Percentiles rank a stretch among this genome's conserved stretches.
phyloP scores from a whole-genome alignment of 1,140 invertebrate genomes.

The Cataglyphis hispanica region DNA sequence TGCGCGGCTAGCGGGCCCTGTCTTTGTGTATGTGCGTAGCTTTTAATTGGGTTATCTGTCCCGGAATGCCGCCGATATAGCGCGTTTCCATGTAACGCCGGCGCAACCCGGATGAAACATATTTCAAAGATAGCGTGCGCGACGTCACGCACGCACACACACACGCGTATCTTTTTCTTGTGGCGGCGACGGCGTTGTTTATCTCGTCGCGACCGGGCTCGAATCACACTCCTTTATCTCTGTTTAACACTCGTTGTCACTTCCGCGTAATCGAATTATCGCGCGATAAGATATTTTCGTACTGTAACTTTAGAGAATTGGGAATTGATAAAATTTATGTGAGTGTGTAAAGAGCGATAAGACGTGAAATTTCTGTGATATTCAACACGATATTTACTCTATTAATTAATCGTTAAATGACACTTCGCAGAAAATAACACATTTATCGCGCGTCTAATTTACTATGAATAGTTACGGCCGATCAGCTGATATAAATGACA shows the following conservation, averaged over 20 bases:
- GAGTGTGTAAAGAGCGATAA: neutral
- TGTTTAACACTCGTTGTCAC: constrained; percentile 14
- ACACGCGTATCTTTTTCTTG: constrained; percentile 43
- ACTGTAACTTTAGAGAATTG: constrained; percentile 1
- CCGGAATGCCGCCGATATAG: constrained; percentile 56
- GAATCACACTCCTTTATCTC: constrained; percentile 9
- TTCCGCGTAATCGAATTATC: constrained; percentile 20
- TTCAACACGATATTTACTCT: neutral
- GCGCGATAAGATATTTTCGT: neutral
- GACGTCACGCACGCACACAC: neutral
- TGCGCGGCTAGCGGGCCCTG: neutral
- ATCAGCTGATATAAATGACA: neutral
- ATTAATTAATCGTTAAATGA: constrained; percentile 11
- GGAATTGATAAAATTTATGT: neutral
- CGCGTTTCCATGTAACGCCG: constrained; percentile 66
- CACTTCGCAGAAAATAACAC: neutral
- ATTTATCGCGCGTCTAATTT: neutral
- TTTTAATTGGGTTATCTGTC: constrained; percentile 75
- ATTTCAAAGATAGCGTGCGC: constrained; percentile 66
- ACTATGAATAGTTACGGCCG: neutral
- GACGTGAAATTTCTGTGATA: neutral
- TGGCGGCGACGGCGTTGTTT: constrained; percentile 12
- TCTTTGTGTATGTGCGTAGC: constrained; percentile 33
- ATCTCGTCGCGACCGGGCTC: neutral
- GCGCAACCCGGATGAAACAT: constrained; percentile 60